Conservation (phyloP, 2,113 vertebrate species). For the Tichodroma muraria region DNA sequence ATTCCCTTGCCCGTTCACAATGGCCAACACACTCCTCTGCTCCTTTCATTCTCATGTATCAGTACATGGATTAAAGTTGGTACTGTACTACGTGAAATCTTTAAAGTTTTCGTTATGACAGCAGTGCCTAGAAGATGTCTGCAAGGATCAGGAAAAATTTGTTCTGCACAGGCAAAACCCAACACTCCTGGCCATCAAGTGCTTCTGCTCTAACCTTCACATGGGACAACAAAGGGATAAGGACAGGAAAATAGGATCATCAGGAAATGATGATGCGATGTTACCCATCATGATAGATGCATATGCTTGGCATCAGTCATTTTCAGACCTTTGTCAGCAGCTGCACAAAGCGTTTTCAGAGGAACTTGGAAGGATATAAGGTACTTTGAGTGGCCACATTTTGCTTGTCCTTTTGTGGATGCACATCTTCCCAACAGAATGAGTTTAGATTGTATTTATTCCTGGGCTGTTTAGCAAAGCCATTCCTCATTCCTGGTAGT, state of each 20-base stretch:
- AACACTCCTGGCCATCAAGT: accelerated
- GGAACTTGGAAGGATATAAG: not conserved
- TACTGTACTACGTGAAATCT: not conserved
- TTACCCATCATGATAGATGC: not conserved
- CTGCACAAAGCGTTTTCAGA: not conserved
- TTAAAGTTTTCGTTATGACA: not conserved
- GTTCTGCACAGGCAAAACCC: not conserved
- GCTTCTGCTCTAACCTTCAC: not conserved
- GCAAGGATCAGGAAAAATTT: not conserved
- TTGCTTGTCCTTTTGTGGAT: not conserved
- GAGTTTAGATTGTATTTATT: not conserved
- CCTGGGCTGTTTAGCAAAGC: not conserved
- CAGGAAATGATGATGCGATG: not conserved
- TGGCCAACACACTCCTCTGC: not conserved
- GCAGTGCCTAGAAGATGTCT: not conserved
- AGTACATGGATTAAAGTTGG: not conserved
- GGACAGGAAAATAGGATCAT: not conserved
- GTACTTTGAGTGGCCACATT: not conserved
- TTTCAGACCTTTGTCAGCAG: not conserved
- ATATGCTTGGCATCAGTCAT: not conserved
- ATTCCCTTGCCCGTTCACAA: not conserved
- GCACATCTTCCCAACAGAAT: not conserved
- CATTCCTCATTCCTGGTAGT: not conserved
- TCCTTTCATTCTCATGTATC: not conserved
- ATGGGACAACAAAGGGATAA: not conserved